A percentile compares a stretch with the other conserved stretches of the same genome.
These are phyloP conservation scores for Ptilorrhoa leucosticta DNA, from an alignment of 2,113 vertebrate species.

Conservation along the genomic window DNA sequence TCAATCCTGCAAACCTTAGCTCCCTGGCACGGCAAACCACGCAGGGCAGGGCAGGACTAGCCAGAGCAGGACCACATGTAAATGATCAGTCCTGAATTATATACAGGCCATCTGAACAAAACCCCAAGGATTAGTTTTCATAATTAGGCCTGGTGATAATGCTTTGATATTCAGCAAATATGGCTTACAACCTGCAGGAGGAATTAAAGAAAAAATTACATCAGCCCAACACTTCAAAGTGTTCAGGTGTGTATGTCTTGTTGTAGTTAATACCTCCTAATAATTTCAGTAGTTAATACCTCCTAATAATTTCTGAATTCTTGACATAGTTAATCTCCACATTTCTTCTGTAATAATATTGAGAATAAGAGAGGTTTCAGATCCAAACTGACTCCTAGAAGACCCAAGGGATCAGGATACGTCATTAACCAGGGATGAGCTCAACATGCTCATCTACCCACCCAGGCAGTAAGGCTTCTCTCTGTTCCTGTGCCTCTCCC, in stretches of 20 bases:
- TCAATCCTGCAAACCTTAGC: background rate
- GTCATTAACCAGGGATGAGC: background rate
- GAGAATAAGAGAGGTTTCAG: background rate
- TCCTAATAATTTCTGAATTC: background rate
- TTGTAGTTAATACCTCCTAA: background rate
- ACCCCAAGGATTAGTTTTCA: background rate
- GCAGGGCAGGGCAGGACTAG: background rate
- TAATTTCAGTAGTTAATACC: background rate
- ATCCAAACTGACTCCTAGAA: background rate
- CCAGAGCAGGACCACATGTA: background rate
- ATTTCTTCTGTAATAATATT: background rate
- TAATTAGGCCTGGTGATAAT: background rate
- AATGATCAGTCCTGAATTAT: background rate
- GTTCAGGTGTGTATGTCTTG: background rate
- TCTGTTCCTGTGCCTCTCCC: constrained; percentile 87
- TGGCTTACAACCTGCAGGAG: background rate
- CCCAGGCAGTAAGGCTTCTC: constrained; percentile 93
- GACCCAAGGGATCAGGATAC: background rate
- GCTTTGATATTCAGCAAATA: background rate
- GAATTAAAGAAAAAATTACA: background rate
- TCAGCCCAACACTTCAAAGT: background rate
- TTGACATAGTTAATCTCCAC: background rate
- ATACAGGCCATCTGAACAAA: background rate
- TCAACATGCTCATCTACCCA: constrained; percentile 18
- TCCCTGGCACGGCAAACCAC: background rate